Evolutionary conservation across 2,888 invertebrate species (phyloP).

Genomic region (Phymatocera aterrima): DNA sequence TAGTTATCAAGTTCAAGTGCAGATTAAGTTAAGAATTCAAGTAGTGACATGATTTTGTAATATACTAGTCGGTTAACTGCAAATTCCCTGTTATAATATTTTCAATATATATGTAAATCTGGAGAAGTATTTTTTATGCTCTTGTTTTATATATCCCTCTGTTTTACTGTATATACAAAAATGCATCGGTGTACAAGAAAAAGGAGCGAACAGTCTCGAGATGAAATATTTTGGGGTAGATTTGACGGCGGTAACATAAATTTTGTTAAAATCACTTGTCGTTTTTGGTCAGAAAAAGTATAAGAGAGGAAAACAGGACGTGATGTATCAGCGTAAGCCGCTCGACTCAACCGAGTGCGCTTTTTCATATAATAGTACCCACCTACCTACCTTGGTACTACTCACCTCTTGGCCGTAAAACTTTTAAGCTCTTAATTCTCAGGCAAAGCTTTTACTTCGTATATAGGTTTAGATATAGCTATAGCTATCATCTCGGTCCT

Average conservation of each 20-base stretch:
- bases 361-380: conserved; percentile 40
- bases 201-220: background rate
- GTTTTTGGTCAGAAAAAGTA: background rate
- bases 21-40: background rate
- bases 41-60: no score
- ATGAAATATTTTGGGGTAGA: background rate
- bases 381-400: conserved; percentile 2
- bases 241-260: background rate
- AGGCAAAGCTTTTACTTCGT: conserved; percentile 28
- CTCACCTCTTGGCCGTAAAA: conserved; percentile 39
- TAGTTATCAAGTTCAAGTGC: background rate
- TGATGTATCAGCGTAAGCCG: conserved; percentile 33
- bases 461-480: conserved; percentile 26
- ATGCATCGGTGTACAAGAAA: background rate
- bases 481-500: background rate
- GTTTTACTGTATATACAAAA: background rate
- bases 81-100: no score
- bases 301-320: background rate
- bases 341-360: conserved; percentile 14
- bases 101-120: no score
- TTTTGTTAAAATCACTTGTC: conserved; percentile 2
- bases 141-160: background rate
- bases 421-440: conserved; percentile 41
- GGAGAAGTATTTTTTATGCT: no score
- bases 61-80: no score